Base-by-base conservation (phyloP, 2,888 invertebrate genomes). In the Tholera decimalis region DNA sequence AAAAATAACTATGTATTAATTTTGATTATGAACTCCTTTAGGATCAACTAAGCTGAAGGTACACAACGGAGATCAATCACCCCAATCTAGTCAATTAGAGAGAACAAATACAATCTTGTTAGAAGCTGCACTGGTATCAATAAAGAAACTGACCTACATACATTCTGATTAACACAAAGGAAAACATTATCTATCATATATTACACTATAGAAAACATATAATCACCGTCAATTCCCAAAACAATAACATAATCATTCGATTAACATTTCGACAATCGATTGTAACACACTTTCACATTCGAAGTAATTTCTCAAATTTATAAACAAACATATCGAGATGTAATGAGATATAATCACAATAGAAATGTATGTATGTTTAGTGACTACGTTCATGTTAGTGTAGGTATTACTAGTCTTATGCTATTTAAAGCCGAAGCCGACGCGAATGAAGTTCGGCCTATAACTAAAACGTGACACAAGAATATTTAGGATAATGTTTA, bases 321-420 rank as follows among this genome's bases (percentile, higher is more conserved):
- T 82, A 86, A 88, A 86, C 85, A 87, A 88, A 88, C 84, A 89
- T 83, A 84, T 83, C 75, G 77, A 85, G 81, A 82, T 79, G 83
- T 88, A 89, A 89, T 88, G 88, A 89, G 89, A 88, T 89, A 87
- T 89, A 90, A 92, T 92, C 91, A 90, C 89, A 87, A 82, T 79
- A 83, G 39, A 85, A 87, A 88, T 88, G 84, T 43, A 28, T 90
- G 75, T 84, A 83, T 86, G 85, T 53, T 58, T 67, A 82, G 78
- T 72, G 53, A 75, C 46, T 74, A 49, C 13, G 18, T 33, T 13
- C 15, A 28, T 26, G 22, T 60, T 15, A 30, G 13, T 13, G 50
- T 22, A 55, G n/a, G 44, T 24, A 20, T 28, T 41, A 41, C 46
- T 22, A 43, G 0, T 43, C 35, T 15, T 1, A 20, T 26, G 54